Base-by-base conservation (phyloP, 64 coral and sea anemone genomes). In the Anthopleura sola region DNA sequence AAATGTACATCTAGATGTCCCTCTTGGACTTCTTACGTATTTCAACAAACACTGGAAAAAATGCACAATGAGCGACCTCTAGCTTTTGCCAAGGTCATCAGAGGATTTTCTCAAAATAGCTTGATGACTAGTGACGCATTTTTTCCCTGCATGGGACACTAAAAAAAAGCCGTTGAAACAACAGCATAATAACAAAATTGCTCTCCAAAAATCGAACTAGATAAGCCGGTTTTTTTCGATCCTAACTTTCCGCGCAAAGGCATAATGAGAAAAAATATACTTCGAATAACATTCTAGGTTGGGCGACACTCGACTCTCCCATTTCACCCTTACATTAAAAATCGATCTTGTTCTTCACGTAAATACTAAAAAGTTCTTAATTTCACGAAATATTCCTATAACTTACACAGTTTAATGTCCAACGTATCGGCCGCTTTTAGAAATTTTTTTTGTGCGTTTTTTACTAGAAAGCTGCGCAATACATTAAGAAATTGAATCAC, bases 91-190 rank as follows among this genome's bases (percentile, higher is more conserved):
- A 62, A 62, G 23, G 58, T 58, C 55, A n/a, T n/a, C 55, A 56
- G 5, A 26, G 58, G n/a, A 53, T 62, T 26, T 26, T 62, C 58
- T 62, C 21, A 11, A 62, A 62, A 24, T 62, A 62, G 0, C 58
- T 62, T 26, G 58, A 62, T 62, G n/a, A n/a, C 5, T 58, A 58
- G 2, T 20, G 36, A 24, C 14, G 76, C 76, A 79, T 79, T 79
- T 79, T 79, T 79, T 48, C 76, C 76, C 76, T 46, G 76, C 76
- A 48, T 79, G 76, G 76, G 76, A n/a, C 26, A 46, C 0, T 34
- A 1, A 53, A 62, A 23, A n/a, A 62, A 71, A 33, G 12, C 29
- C 66, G 13, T 32, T 14, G 12, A 71, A 71, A 71, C 66, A n/a
- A 34, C 66, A 34, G 31, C 14, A 15, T 31, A 34, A 71, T 3